Conservation (phyloP, 2,797 vertebrate species). For the Spinus pinus region DNA sequence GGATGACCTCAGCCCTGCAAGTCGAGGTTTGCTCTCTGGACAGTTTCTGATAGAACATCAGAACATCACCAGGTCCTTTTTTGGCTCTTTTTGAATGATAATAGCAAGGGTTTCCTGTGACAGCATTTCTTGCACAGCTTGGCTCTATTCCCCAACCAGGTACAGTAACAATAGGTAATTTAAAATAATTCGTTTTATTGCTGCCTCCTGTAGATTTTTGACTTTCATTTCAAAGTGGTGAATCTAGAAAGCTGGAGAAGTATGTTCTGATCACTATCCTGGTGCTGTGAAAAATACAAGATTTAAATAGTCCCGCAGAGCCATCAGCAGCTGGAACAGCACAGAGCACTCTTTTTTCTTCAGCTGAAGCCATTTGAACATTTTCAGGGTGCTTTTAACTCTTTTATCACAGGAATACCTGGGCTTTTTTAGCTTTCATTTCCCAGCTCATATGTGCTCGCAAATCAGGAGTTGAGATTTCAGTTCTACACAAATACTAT, state of each 20-base stretch:
- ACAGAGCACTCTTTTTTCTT: constrained; percentile 11
- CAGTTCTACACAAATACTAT: neutral
- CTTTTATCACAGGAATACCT: neutral
- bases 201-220: constrained; percentile 27
- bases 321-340: constrained; percentile 9
- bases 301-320: constrained; percentile 26
- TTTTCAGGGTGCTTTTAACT: constrained; percentile 44
- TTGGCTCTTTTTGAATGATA: constrained; percentile 23
- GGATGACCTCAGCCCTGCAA: neutral
- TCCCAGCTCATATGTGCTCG: neutral
- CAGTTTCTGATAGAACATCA: neutral
- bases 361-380: neutral
- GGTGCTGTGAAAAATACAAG: neutral
- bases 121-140: constrained; percentile 12
- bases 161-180: constrained; percentile 26
- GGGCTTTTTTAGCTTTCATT: neutral
- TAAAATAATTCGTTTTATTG: constrained; percentile 53
- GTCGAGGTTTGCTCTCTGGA: neutral
- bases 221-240: constrained; percentile 34
- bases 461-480: neutral
- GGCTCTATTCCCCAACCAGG: constrained; percentile 28
- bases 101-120: constrained; percentile 48
- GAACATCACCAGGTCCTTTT: neutral
- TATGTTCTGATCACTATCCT: constrained; percentile 11
- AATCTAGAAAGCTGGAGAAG: neutral